Conservation (phyloP, 2,113 vertebrate species). For the Gasterosteus nipponicus region DNA sequence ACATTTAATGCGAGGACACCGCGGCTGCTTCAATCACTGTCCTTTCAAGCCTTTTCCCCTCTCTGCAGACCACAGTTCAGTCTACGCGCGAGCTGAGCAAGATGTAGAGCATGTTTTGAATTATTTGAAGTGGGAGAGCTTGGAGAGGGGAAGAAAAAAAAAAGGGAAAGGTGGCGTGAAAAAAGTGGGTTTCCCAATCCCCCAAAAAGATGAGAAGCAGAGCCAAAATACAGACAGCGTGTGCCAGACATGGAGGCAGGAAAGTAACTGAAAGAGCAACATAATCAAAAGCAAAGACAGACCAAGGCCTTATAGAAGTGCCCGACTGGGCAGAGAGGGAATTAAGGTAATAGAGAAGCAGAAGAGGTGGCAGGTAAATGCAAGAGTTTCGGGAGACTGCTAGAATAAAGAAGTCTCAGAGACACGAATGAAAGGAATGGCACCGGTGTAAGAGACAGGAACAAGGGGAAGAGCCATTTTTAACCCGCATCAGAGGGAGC, state of each 20-base stretch:
- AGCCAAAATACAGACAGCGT: constrained; percentile 15
- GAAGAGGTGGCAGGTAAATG: constrained; percentile 1
- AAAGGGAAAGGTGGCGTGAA: constrained; percentile 11
- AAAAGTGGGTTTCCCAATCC: constrained; percentile 12
- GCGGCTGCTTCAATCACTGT: constrained; percentile 32
- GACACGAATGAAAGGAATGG: constrained; percentile 17
- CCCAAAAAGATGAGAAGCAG: constrained; percentile 30
- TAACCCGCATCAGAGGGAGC: constrained; percentile 37
- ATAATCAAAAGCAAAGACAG: constrained; percentile 17
- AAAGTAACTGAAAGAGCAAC: constrained; percentile 20
- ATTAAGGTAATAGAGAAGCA: constrained; percentile 12
- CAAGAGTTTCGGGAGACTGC: not conserved
- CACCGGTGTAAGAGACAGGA: constrained; percentile 13
- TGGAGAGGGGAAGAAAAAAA: constrained; percentile 14
- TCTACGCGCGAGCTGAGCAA: constrained; percentile 7
- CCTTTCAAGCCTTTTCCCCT: constrained; percentile 35
- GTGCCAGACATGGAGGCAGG: constrained; percentile 8
- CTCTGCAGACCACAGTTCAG: constrained; percentile 23
- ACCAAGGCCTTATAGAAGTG: constrained; percentile 3
- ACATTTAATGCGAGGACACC: constrained; percentile 49
- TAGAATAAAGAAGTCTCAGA: constrained; percentile 4
- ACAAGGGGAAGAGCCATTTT: constrained; percentile 15
- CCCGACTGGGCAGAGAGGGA: constrained; percentile 6
- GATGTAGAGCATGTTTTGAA: constrained; percentile 26
- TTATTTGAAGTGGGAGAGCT: constrained; percentile 27